A percentile compares a stretch with the other conserved stretches of the same genome.
phyloP scores from a whole-genome alignment of 1,140 invertebrate genomes.

The Listronotus bonariensis region DNA sequence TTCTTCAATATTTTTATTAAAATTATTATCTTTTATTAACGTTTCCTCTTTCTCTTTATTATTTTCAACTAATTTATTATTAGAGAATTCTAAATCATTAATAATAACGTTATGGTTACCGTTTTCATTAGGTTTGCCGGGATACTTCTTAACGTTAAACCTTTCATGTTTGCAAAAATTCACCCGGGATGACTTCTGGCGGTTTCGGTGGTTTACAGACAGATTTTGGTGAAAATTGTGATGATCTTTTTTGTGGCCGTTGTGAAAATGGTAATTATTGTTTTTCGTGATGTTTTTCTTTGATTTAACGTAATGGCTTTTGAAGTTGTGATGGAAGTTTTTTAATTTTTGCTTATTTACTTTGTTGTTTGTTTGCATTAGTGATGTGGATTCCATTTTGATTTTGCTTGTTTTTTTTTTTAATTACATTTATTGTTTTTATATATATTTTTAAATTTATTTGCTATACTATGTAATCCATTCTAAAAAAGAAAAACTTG shows the following conservation, averaged over 20 bases:
- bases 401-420: not conserved
- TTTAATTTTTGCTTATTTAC: constrained; percentile 11
- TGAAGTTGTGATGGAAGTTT: constrained; percentile 10
- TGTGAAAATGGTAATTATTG: constrained; percentile 1
- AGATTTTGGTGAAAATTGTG: constrained; percentile 1
- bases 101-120: no score
- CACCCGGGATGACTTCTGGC: not conserved
- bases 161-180: no score
- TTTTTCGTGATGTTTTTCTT: constrained; percentile 10
- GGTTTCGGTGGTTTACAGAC: not conserved
- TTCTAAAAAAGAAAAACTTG: no score
- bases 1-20: not conserved
- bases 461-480: no score
- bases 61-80: no score
- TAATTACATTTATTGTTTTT: no score
- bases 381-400: constrained; percentile 16
- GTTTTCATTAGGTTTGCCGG: no score
- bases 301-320: not conserved
- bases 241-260: constrained; percentile 1
- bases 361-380: constrained; percentile 13
- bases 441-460: no score
- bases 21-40: constrained; percentile 4
- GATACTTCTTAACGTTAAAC: no score
- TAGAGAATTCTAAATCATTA: no score
- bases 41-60: no score